Evolutionary conservation across 2,888 invertebrate genomes (phyloP), one percentile per base, ranked within the genome.

Genomic region (Diabrotica balteata): DNA sequence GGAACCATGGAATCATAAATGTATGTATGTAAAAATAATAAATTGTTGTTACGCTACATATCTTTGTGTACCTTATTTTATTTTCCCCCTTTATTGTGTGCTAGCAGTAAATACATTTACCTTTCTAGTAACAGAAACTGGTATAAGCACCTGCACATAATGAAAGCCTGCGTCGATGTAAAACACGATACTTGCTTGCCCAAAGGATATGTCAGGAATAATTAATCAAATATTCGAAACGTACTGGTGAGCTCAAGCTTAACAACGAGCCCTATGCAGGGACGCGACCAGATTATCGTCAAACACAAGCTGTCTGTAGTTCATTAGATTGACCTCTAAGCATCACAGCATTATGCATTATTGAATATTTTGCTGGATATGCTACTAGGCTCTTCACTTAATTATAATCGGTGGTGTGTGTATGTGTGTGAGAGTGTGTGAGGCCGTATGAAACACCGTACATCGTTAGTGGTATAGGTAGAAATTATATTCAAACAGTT

Each of bases 171-270:
- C 32, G 5, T 47, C 5, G 47, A 8, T 47, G 10, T 10, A 47
- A 47, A 47, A 47, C 47, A 47, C 8, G 10, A 47, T 47, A 8
- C 8, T 47, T 6, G 47, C 47, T 47, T 47, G 47, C 47, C 47
- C 47, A 10, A 8, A 10, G 47, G 47, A 47, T 9, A 47, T 10
- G 47, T 47, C 47, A 47, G 47, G 47, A 47, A 60, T 45, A 60
- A 60, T 60, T 52, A 60, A 60, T 60, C 60, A 51, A 51, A 52
- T 60, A 60, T 51, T 60, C 52, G 51, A 9, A 51, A 60, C 52
- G 44, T 60, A 60, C 51, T 60, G 45, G 51, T n/a, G 44, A 44
- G 60, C 60, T 60, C 22, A 51, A 52, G 60, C 17, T 60, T 44
- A 45, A 60, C 60, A 60, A 60, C 45, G 8, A 45, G 6, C 43